Evolutionary conservation across 2,888 invertebrate species (phyloP), one percentile per base, ranked within the genome.

Genomic region (Orchesellides sinensis): DNA sequence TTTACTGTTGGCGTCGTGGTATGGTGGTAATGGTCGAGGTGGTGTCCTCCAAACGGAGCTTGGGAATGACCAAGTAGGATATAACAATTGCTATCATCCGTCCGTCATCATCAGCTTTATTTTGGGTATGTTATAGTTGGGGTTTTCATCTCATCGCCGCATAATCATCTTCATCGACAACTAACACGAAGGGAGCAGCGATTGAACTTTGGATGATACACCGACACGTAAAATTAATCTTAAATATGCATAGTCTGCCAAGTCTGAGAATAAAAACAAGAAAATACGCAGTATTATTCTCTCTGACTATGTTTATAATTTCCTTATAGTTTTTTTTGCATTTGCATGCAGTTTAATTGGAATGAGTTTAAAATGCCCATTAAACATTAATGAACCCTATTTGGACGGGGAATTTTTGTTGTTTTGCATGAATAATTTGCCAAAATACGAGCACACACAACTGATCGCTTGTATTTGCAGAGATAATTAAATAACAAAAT

Each of bases 141-240:
- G n/a, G n/a, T n/a, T 10, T 29, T 61, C 35, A 32, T 32, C 8
- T 29, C 65, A 32, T 10, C 49, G 25, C 47, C 52, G n/a, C 56
- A 45, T 8, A 49, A 27, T 27, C 72, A 59, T 14, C 61, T 1
- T 61, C 49, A 52, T 52, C 29, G 63, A 5, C 35, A n/a, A 54
- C 21, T 21, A 54, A 54, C 54, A n/a, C n/a, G n/a, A n/a, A n/a
- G n/a, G n/a, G n/a, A n/a, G n/a, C n/a, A n/a, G n/a, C n/a, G n/a
- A n/a, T 75, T 77, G 59, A 68, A 6, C 77, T 77, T 54, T 47
- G 77, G 77, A 66, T 47, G 56, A 59, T 12, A 32, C 32, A 17
- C 59, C 45, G 68, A 77, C 66, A 77, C 77, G 77, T 77, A 77
- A 40, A 65, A 27, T n/a, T n/a, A n/a, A n/a, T 23, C 45, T 21